Evolutionary conservation across 2,888 invertebrate species (phyloP).

Genomic region (Drosophila longiperda): DNA sequence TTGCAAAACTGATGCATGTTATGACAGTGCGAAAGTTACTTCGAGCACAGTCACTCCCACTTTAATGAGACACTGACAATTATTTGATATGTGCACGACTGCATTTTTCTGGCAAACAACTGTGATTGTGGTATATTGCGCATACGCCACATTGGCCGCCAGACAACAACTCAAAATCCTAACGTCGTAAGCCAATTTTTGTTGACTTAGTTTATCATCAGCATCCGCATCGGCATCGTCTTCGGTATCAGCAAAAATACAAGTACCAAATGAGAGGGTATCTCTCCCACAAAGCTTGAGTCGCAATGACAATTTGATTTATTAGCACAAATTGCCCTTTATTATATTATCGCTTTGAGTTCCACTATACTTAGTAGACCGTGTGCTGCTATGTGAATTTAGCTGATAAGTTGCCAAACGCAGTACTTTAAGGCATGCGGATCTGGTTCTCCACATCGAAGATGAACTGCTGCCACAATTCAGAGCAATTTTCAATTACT

Average conservation of each 20-base stretch:
- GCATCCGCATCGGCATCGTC: constrained; percentile 35
- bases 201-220: constrained; percentile 77
- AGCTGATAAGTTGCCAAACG: constrained; percentile 41
- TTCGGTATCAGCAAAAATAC: constrained; percentile 41
- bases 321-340: constrained; percentile 75
- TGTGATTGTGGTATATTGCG: constrained; percentile 48
- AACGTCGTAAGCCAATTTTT: constrained; percentile 73
- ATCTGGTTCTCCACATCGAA: neutral
- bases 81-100: constrained; percentile 1
- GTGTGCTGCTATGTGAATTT: constrained; percentile 21
- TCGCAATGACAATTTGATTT: constrained; percentile 70
- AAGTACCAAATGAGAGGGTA: constrained; percentile 67
- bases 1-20: constrained; percentile 18
- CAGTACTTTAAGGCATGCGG: constrained; percentile 43
- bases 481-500: constrained; percentile 68
- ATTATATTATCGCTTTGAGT: constrained; percentile 73
- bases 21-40: constrained; percentile 25
- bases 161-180: constrained; percentile 70
- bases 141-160: constrained; percentile 56
- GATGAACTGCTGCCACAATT: constrained; percentile 9
- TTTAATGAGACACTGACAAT: neutral
- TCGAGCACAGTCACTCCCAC: neutral
- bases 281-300: constrained; percentile 39
- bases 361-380: constrained; percentile 46
- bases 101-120: constrained; percentile 16